Conservation (phyloP, 2,113 vertebrate species). For the Grallaria varia region DNA sequence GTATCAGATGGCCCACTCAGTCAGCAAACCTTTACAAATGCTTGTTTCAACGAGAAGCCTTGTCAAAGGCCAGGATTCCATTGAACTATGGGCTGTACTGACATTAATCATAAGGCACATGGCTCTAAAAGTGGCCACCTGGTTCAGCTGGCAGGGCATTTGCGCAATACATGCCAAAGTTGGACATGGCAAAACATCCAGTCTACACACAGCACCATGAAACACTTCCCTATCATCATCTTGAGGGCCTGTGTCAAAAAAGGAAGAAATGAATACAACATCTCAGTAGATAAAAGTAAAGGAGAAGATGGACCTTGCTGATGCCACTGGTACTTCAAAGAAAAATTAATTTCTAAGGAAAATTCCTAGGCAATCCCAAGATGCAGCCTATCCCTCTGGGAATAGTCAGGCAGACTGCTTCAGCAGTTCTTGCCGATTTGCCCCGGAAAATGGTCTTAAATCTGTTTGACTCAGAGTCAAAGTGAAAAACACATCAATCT, state of each 20-base stretch:
- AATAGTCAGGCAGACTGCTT: neutral
- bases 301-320: neutral
- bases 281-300: neutral
- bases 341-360: neutral
- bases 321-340: neutral
- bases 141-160: neutral
- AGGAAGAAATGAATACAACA: neutral
- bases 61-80: neutral
- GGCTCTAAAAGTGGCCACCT: neutral
- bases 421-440: neutral
- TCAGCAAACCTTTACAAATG: neutral
- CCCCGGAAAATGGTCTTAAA: slow-evolving; percentile 2
- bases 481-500: slow-evolving; percentile 30
- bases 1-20: neutral
- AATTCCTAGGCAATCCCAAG: neutral
- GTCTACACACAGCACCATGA: rapidly evolving
- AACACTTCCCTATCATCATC: neutral
- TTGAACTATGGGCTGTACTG: neutral
- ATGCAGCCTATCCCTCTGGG: neutral
- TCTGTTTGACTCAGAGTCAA: neutral
- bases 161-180: neutral
- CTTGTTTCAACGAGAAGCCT: neutral
- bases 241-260: neutral
- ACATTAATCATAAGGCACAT: neutral
- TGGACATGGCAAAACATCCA: neutral